These are phyloP conservation scores for Eristalis tenax DNA, from an alignment of 2,888 invertebrate species.

Conservation along the genomic window DNA sequence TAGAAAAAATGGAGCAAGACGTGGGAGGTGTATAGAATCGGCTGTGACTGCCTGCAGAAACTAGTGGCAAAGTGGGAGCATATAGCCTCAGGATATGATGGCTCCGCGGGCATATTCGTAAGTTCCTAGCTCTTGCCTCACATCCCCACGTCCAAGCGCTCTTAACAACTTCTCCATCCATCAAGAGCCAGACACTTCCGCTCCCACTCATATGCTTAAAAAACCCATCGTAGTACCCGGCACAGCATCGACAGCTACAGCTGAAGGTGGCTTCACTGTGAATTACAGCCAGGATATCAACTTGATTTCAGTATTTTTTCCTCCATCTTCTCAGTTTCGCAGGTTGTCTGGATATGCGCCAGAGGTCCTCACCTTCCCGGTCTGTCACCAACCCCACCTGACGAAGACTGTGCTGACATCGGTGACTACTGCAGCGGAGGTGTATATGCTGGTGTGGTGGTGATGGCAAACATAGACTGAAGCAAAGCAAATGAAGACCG, in stretches of 20 bases:
- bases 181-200: no score
- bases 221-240: neutral
- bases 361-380: neutral
- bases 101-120: no score
- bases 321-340: neutral
- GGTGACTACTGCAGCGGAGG: neutral
- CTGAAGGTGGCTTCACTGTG: neutral
- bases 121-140: no score
- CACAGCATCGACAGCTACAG: neutral
- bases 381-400: neutral
- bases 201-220: no score
- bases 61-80: no score
- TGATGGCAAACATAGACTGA: slow-evolving; percentile 32
- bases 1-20: no score
- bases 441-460: neutral
- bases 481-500: slow-evolving; percentile 43
- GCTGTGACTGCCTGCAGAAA: no score
- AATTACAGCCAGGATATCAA: neutral
- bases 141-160: no score
- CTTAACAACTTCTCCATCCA: no score
- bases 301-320: neutral
- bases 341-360: neutral
- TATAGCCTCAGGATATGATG: no score
- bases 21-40: no score
- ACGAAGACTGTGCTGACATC: neutral